Evolutionary conservation across 2,888 invertebrate genomes (phyloP), one percentile per base, ranked within the genome.

Genomic region (Oligia latruncula): DNA sequence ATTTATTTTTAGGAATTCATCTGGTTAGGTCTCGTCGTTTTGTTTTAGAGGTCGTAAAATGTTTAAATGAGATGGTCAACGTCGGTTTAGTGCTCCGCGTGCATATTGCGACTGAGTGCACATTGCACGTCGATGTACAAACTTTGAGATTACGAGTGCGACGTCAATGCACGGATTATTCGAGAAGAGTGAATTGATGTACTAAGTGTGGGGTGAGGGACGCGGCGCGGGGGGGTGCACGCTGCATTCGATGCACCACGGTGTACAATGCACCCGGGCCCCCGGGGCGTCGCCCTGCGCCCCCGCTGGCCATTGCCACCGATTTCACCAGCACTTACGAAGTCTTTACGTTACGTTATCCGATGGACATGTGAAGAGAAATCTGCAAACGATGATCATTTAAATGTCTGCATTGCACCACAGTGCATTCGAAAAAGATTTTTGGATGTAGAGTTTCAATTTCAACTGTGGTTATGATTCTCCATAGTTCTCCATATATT

Each of bases 81-180:
- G 90, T 80, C 82, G 80, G 71, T 78, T 85, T 64, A 79, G 79
- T 77, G 88, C 86, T 82, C 66, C 83, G 84, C 82, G 75, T 91
- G 92, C 90, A 92, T 91, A 91, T 91, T 91, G 91, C 91, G 91
- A 92, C 91, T 91, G 91, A 92, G 90, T 90, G 91, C 90, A 91
- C 90, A 82, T 82, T 81, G 80, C 76, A 84, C 78, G 81, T 92
- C 90, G 85, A 91, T 90, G 91, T 91, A 91, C 90, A 90, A 91
- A 92, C 90, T 91, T 92, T 88, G 90, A 91, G 92, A 94, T 94
- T 94, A 95, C 92, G 93, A 91, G 91, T 93, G 92, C 92, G 91
- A 94, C 92, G 96, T 95, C 95, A 95, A 95, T 95, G 96, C 90
- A 92, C 95, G 95, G 95, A 94, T 95, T 95, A 96, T 96, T 94